Evolutionary conservation across 2,797 vertebrate genomes (phyloP).

Genomic region (Urophycis tenuis): DNA sequence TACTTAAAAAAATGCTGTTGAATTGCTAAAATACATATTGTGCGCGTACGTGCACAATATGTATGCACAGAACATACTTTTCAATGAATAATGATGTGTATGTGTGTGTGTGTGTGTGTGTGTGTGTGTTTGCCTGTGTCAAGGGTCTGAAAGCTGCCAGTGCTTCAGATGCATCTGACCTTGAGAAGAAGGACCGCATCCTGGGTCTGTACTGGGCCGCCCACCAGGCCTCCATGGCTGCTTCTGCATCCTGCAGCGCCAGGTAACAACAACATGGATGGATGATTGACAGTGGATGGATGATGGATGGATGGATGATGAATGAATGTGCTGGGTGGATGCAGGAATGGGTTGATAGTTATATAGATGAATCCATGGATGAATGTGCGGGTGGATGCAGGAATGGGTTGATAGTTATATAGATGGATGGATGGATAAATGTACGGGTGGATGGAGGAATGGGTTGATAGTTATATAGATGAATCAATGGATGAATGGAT

Average conservation of each 20-base stretch:
- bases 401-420: background rate
- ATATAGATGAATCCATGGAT: background rate
- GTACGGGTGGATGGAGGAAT: background rate
- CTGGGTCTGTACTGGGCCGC: constrained; percentile 73
- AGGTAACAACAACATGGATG: constrained; percentile 36
- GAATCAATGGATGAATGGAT: background rate
- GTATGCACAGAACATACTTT: background rate
- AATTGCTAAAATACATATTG: background rate
- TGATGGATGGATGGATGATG: background rate
- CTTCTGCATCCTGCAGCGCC: constrained; percentile 31
- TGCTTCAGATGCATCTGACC: constrained; percentile 35
- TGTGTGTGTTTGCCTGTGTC: constrained; percentile 24
- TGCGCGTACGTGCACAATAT: background rate
- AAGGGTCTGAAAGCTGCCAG: constrained; percentile 65
- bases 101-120: background rate
- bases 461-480: too few relatives aligned
- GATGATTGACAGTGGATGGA: background rate
- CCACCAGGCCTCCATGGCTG: constrained; percentile 49
- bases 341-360: background rate
- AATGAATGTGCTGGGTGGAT: background rate
- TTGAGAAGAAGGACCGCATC: constrained; percentile 64
- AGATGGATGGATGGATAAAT: background rate
- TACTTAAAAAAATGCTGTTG: background rate
- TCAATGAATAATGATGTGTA: background rate
- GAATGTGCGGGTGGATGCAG: background rate